Evolutionary conservation across 2,113 vertebrate genomes (phyloP), one percentile per base, ranked within the genome.

Genomic region (Nesogale talazaci): DNA sequence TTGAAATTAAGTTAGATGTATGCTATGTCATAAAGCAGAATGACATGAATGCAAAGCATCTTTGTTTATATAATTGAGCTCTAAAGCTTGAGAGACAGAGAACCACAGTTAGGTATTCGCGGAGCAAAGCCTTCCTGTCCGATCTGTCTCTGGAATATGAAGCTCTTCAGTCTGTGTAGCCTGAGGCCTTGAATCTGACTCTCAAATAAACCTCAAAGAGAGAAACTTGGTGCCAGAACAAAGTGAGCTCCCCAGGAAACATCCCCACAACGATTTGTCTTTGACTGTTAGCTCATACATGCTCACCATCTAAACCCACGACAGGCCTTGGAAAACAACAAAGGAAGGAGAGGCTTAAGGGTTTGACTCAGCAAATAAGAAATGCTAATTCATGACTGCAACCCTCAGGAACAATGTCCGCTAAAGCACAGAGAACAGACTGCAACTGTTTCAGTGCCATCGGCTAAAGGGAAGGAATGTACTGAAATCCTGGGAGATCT

Each of bases 1-100:
- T 86, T 87, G 31, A 86, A 46, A 94, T 93, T 74, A 92, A 89
- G 89, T 92, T 88, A 93, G 80, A 95, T 83, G 77, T 86, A 94
- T 85, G 74, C 46, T 85, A 19, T 86, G 1, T 52, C 63, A 90
- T 86, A 96, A 88, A 88, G 83, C 91, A 89, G 4, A 94, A 69
- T 91, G 87, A 91, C 40, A 4, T 59, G 75, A 79, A 61, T 70
- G 25, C 86, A 75, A 74, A 89, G 92, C 75, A 72, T 63, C 52
- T 22, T 77, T 78, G 38, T 92, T 95, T 94, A 88, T 79, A 94
- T 79, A 89, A 65, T 19, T 23, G 2, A 91, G 56, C 27, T 89
- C 56, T 91, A 61, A 79, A 90, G 42, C 81, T 90, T 77, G 31
- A 78, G 90, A 57, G 67, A 74, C 67, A 88, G 20, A 79, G 70